phyloP scores from a whole-genome alignment of 2,113 vertebrate species.

The Lipophrys pholis region DNA sequence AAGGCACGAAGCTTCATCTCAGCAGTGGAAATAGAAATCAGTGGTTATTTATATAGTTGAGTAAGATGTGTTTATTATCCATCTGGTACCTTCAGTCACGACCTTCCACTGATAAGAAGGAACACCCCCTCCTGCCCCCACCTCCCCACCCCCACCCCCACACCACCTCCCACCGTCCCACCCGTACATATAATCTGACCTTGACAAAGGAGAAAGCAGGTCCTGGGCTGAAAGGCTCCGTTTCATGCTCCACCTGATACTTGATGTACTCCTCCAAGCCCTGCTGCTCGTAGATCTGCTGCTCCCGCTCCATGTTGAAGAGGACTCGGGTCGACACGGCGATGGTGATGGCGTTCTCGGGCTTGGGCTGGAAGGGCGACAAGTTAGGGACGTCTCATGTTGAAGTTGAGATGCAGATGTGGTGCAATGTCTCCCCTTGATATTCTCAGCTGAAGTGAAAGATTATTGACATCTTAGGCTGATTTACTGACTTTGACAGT shows the following conservation, averaged over 20 bases:
- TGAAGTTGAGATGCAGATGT: background rate
- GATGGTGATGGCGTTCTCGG: slow-evolving; percentile 93
- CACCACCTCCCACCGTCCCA: too few species aligned
- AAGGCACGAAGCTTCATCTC: background rate
- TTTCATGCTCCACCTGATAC: slow-evolving; percentile 93
- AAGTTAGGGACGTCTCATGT: background rate
- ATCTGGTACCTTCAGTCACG: too few species aligned
- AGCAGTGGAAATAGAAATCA: background rate
- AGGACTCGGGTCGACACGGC: slow-evolving; percentile 92
- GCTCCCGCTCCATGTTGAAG: slow-evolving; percentile 96
- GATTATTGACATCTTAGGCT: background rate
- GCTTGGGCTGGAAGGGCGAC: slow-evolving; percentile 85
- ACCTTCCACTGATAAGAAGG: too few species aligned
- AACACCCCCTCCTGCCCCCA: too few species aligned
- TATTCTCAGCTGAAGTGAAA: background rate
- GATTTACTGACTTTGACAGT: slow-evolving; percentile 1
- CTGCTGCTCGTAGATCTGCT: slow-evolving; percentile 88
- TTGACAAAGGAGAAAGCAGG: slow-evolving; percentile 96
- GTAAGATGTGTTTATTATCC: background rate
- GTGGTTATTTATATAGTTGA: background rate
- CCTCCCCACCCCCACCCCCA: too few species aligned
- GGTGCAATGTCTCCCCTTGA: background rate
- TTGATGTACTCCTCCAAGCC: slow-evolving; percentile 94
- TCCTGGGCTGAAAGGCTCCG: slow-evolving; percentile 89
- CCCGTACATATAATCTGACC: slow-evolving; percentile 75